Evolutionary conservation across 2,797 vertebrate species (phyloP).

Genomic region (Heterohyrax brucei): DNA sequence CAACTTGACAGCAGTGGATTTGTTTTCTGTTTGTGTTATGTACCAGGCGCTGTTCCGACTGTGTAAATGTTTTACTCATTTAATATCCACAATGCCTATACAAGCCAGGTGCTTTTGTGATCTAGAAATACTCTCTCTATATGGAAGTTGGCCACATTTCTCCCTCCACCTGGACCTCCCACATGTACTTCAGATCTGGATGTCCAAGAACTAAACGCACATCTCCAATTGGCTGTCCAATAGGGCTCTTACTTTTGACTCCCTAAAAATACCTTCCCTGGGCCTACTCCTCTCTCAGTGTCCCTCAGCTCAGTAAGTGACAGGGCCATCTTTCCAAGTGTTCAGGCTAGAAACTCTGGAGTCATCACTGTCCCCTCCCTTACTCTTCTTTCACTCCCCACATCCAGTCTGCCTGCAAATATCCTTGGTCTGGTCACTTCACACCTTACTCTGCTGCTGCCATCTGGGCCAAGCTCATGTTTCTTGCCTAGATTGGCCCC

Average conservation of each 20-base stretch:
- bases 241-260: not conserved
- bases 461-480: not conserved
- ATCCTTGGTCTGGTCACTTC: not conserved
- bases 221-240: not conserved
- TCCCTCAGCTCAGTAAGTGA: not conserved
- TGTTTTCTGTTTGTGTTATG: too few species aligned
- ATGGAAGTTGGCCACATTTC: not conserved
- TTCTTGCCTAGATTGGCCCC: not conserved
- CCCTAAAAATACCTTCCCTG: not conserved
- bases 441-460: too few species aligned
- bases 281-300: not conserved
- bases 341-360: not conserved
- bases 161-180: not conserved
- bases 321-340: not conserved
- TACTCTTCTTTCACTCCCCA: not conserved
- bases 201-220: not conserved
- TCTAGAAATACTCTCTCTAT: not conserved
- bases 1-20: too few species aligned
- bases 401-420: not conserved
- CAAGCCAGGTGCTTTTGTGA: not conserved
- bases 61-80: not conserved
- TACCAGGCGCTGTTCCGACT: not conserved
- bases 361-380: not conserved
- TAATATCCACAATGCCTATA: not conserved
- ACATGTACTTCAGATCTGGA: not conserved